phyloP scores from a whole-genome alignment of 2,113 vertebrate species.

The Megaleporinus macrocephalus region DNA sequence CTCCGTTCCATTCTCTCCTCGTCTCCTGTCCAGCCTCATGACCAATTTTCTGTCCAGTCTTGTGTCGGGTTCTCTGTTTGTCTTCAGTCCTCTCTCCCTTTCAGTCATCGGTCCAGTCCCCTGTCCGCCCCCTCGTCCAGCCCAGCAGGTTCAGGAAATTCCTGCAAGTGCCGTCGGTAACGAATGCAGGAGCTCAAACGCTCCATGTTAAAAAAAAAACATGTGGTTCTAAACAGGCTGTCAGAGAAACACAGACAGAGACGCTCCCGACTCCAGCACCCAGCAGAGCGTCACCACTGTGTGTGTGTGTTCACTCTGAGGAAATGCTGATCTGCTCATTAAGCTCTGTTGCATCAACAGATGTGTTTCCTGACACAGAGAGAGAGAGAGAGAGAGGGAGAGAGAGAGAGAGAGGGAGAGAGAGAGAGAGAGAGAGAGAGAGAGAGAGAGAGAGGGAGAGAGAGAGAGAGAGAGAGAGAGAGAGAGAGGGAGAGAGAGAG shows the following conservation, averaged over 20 bases:
- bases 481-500: slow-evolving; percentile 54
- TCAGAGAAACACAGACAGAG: slow-evolving; percentile 19
- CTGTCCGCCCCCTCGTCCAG: no score
- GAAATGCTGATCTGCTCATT: slow-evolving; percentile 44
- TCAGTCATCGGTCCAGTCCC: no score
- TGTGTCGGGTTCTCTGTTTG: no score
- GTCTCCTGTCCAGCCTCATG: no score
- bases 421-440: slow-evolving; percentile 62
- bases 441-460: slow-evolving; percentile 59
- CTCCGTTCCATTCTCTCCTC: no score
- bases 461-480: slow-evolving; percentile 57
- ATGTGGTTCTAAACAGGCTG: background rate
- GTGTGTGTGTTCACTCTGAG: background rate
- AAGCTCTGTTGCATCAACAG: slow-evolving; percentile 24
- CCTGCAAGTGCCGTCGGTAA: no score
- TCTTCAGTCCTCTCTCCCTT: no score
- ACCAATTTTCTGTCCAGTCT: no score
- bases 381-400: no score
- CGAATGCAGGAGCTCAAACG: background rate
- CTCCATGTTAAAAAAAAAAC: background rate
- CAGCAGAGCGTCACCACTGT: background rate
- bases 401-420: slow-evolving; percentile 43
- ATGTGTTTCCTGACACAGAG: slow-evolving; percentile 15
- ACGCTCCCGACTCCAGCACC: background rate
- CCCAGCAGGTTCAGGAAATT: no score